phyloP scores from a whole-genome alignment of 2,888 invertebrate species.

The Ectropis crepuscularia region DNA sequence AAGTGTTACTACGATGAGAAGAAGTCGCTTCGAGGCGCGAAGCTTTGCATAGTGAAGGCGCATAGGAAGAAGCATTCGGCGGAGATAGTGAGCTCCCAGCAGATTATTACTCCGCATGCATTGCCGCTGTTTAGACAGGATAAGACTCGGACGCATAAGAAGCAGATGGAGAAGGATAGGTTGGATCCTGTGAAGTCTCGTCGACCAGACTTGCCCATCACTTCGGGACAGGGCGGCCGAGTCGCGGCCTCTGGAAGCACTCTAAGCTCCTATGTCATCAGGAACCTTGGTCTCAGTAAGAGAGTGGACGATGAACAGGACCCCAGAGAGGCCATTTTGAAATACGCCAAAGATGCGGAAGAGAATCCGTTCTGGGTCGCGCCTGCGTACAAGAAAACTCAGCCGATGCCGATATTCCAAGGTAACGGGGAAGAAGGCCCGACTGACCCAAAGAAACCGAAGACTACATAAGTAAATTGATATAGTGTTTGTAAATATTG shows the following conservation, averaged over 20 bases:
- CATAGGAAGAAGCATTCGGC: slow-evolving; percentile 91
- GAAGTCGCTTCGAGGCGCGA: slow-evolving; percentile 94
- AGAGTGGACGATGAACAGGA: slow-evolving; percentile 96
- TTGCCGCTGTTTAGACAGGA: slow-evolving; percentile 97
- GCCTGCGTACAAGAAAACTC: slow-evolving; percentile 95
- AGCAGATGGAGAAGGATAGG: slow-evolving; percentile 96
- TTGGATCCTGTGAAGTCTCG: slow-evolving; percentile 93
- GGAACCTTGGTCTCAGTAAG: slow-evolving; percentile 97
- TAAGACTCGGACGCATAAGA: slow-evolving; percentile 93
- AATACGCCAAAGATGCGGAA: slow-evolving; percentile 97
- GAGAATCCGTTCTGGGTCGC: slow-evolving; percentile 99
- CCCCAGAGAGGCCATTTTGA: slow-evolving; percentile 97
- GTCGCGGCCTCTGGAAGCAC: slow-evolving; percentile 98
- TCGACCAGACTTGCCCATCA: slow-evolving; percentile 94
- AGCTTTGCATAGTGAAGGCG: slow-evolving; percentile 93
- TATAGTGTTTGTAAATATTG: neutral
- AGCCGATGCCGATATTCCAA: slow-evolving; percentile 93
- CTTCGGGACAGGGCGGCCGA: slow-evolving; percentile 95
- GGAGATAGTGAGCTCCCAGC: slow-evolving; percentile 94
- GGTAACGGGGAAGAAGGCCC: slow-evolving; percentile 80
- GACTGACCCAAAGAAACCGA: slow-evolving; percentile 82
- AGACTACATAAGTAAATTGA: slow-evolving; percentile 47
- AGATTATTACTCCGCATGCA: slow-evolving; percentile 98
- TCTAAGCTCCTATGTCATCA: slow-evolving; percentile 97
- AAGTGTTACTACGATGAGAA: slow-evolving; percentile 96